phyloP scores from a whole-genome alignment of 2,888 invertebrate genomes.

The Scelioninae gen. 1 region DNA sequence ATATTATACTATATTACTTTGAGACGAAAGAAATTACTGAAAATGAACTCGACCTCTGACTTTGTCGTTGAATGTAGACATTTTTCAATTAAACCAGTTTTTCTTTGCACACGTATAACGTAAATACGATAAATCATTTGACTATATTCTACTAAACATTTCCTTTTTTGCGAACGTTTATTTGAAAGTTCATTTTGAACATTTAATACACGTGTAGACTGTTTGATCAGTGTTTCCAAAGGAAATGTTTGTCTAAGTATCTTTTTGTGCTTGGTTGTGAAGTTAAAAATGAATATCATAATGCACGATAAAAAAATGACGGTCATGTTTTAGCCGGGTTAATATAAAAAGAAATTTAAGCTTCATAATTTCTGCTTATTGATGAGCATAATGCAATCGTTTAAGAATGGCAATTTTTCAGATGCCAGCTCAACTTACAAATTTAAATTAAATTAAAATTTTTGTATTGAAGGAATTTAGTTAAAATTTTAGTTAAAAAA shows the following conservation, averaged over 20 bases:
- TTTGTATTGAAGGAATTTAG: no score
- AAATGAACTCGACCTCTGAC: constrained; percentile 29
- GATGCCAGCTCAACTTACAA: no score
- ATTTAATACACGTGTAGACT: background rate
- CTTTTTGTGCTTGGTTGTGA: no score
- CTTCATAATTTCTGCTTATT: no score
- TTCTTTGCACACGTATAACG: background rate
- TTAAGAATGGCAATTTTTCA: no score
- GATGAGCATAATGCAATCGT: no score
- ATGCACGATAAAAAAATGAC: no score
- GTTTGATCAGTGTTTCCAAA: background rate
- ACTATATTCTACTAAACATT: background rate
- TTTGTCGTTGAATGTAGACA: constrained; percentile 5
- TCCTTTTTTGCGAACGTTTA: background rate
- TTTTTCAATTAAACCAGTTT: constrained; percentile 24
- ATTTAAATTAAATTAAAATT: no score
- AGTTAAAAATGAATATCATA: no score
- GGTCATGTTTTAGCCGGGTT: no score
- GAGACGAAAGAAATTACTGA: constrained; percentile 38
- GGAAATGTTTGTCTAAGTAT: background rate
- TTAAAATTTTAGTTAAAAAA: no score
- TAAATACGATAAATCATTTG: background rate
- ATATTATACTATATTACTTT: constrained; percentile 26
- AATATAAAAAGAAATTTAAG: no score
- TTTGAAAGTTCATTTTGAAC: background rate